Evolutionary conservation across 30 jellyfish, hydroid and myxozoan genomes (phyloP), one percentile per base, ranked within the genome.

Genomic region (Pelagia noctiluca): DNA sequence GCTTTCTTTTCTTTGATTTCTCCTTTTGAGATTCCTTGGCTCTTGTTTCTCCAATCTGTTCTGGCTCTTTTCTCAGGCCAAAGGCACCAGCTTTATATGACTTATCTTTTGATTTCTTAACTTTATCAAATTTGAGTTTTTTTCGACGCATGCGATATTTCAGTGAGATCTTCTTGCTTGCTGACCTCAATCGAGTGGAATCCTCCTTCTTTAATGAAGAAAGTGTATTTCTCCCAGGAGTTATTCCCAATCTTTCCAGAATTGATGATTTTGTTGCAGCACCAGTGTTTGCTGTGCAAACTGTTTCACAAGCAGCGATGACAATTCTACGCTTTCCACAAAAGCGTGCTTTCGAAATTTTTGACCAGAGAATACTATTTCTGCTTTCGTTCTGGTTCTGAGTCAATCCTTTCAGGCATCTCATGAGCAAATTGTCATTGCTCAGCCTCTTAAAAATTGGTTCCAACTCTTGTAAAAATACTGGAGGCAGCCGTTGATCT

Each of bases 401-500:
- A 21, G 72, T 57, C 29, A 57, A 21, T 21, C 72, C 72, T 57
- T 19, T 19, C 34, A 57, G 23, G 21, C 72, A 57, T 57, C 72
- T 57, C 21, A 5, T 57, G 22, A 57, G 23, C 34, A 57, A 57
- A 8, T 21, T 8, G 8, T 57, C 72, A 5, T 8, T 24, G 29
- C 33, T 19, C 21, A 57, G 21, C 21, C 72, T 57, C 11, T 21
- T 21, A 26, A 5, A 4, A 24, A 57, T 77, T 60, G 68, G 88
- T n/a, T 54, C 3, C 66, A 77, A 29, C 12, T 33, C 80, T 32
- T 53, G 1, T 28, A 32, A 1, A 26, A 77, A 77, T 5, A 77
- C 80, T 1, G 25, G 30, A 3, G 88, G 88, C 16, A 77, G 78
- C 35, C 88, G 54, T 16, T 42, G 12, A 10, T 34, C 4, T 11